Conservation (phyloP, 2,888 invertebrate species). For the Acanthopleura granulata region DNA sequence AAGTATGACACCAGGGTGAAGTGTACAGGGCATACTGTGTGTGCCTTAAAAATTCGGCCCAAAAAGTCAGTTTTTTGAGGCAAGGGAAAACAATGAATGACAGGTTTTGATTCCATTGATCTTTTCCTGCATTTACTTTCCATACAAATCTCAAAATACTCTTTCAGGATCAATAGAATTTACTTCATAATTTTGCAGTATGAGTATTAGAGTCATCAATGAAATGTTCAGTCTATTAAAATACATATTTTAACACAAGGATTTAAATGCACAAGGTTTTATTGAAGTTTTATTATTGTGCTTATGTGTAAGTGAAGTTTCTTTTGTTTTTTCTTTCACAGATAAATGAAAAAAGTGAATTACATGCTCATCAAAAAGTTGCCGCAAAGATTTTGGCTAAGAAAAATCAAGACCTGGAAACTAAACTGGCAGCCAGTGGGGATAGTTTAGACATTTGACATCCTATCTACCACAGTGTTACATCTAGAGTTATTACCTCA, state of each 20-base stretch:
- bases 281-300: not conserved
- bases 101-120: no score
- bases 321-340: constrained; percentile 32
- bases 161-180: not conserved
- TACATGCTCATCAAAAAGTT: constrained; percentile 61
- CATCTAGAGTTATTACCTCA: no score
- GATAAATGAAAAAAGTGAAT: constrained; percentile 62
- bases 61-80: not conserved
- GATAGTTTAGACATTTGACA: not conserved
- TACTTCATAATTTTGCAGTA: no score
- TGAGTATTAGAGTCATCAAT: no score
- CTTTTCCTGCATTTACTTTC: no score
- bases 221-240: no score
- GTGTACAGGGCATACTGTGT: not conserved
- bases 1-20: not conserved
- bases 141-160: not conserved
- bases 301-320: not conserved
- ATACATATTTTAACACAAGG: not conserved
- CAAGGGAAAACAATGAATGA: no score
- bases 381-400: constrained; percentile 60
- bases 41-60: not conserved
- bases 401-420: constrained; percentile 39
- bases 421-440: constrained; percentile 8
- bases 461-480: not conserved
- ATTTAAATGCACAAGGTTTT: not conserved